Percentiles rank a stretch among this genome's conserved stretches.
Evolutionary conservation across 2,113 vertebrate genomes (phyloP).

Genomic region (Eleginops maclovinus): DNA sequence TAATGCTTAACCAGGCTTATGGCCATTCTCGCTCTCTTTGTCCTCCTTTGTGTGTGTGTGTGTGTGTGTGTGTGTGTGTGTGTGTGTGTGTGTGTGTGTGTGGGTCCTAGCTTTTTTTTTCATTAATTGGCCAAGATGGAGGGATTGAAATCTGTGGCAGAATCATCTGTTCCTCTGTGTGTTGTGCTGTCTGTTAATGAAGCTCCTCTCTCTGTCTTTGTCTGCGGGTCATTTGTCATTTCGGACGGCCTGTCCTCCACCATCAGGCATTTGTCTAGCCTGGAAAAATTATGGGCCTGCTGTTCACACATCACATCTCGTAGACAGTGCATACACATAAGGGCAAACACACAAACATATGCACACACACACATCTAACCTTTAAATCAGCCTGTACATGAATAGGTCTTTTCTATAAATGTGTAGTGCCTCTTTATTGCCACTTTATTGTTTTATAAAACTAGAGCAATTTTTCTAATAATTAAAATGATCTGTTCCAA

Average conservation of each 20-base stretch:
- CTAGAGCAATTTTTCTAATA: no score
- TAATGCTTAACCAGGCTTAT: constrained; percentile 77
- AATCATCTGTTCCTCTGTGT: constrained; percentile 69
- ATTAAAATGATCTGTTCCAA: neutral
- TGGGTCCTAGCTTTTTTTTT: constrained; percentile 51
- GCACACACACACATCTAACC: constrained; percentile 17
- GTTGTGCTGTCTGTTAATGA: constrained; percentile 68
- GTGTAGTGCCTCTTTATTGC: neutral
- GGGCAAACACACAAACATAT: constrained; percentile 21
- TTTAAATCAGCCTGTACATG: constrained; percentile 9
- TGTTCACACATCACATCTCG: constrained; percentile 38
- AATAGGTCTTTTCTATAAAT: neutral
- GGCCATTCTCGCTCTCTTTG: constrained; percentile 49
- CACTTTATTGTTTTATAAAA: neutral
- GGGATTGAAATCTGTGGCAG: constrained; percentile 65
- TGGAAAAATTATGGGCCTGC: constrained; percentile 49
- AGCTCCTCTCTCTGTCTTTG: constrained; percentile 33
- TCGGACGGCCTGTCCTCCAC: constrained; percentile 60
- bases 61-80: constrained; percentile 3
- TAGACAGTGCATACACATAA: neutral
- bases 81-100: constrained; percentile 46
- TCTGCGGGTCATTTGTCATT: constrained; percentile 70
- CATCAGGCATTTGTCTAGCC: constrained; percentile 65
- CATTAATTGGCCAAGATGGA: constrained; percentile 67
- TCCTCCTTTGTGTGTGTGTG: neutral